Conservation (phyloP, 1,140 invertebrate species). For the Chelonus insularis region DNA sequence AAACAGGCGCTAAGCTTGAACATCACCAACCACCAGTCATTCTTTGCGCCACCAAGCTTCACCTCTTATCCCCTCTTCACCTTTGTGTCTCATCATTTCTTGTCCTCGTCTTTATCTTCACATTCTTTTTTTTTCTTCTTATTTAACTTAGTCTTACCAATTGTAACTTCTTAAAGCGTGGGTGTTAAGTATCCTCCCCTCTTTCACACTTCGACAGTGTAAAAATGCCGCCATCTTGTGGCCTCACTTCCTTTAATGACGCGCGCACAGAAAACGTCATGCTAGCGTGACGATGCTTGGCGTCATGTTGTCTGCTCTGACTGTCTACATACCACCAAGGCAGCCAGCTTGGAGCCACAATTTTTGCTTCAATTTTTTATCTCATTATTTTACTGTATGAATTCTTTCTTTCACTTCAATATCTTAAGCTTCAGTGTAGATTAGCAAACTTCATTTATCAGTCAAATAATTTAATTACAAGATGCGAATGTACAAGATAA, state of each 20-base stretch:
- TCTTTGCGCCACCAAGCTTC: slow-evolving; percentile 38
- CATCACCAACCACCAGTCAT: slow-evolving; percentile 36
- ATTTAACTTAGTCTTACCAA: no score
- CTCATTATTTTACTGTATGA: background rate
- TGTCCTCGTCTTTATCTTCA: no score
- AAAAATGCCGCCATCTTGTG: slow-evolving; percentile 47
- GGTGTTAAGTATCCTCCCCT: no score
- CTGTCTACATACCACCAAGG: background rate
- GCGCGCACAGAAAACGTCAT: slow-evolving; percentile 53
- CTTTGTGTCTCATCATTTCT: slow-evolving; percentile 18
- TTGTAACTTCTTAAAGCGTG: no score
- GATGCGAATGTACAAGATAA: no score
- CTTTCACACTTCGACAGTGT: slow-evolving; percentile 41
- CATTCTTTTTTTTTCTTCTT: no score
- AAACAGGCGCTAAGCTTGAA: background rate
- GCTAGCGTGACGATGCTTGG: slow-evolving; percentile 31
- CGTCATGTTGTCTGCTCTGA: background rate
- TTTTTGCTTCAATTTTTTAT: background rate
- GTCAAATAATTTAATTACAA: no score
- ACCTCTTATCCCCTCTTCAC: slow-evolving; percentile 22
- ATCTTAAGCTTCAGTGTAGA: no score
- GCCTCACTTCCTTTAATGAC: slow-evolving; percentile 55
- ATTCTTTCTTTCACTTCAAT: background rate
- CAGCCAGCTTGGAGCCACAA: no score
- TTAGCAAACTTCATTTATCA: no score